Conservation (phyloP, 2,888 invertebrate species). For the Nomada ferruginata region DNA sequence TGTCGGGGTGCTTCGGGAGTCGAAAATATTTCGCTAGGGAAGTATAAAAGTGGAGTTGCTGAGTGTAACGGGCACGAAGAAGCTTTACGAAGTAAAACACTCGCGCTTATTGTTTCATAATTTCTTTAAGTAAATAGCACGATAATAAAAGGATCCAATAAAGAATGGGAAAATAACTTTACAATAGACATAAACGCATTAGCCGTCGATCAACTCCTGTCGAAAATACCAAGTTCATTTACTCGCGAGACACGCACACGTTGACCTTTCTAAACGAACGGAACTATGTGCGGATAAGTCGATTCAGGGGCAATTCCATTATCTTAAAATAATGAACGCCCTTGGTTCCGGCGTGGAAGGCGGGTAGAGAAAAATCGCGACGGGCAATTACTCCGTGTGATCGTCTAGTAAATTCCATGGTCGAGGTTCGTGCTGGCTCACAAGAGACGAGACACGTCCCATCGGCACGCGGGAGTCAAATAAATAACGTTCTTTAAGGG, state of each 20-base stretch:
- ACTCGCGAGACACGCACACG: no score
- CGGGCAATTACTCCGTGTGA: constrained; percentile 14
- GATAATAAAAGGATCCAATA: background rate
- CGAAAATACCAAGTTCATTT: no score
- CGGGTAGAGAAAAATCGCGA: background rate
- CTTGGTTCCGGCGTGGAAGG: background rate
- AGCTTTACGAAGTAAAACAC: background rate
- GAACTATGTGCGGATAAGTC: background rate
- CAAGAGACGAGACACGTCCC: constrained; percentile 8
- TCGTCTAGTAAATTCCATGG: constrained; percentile 31
- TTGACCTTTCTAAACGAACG: no score
- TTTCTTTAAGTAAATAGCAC: no score
- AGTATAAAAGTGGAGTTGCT: background rate
- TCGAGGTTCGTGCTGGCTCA: background rate
- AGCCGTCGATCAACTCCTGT: no score
- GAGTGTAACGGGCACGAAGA: background rate
- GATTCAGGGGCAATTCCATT: background rate
- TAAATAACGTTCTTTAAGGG: constrained; percentile 52
- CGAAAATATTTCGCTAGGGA: background rate
- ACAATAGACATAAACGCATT: background rate
- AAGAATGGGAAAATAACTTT: background rate
- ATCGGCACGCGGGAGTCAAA: constrained; percentile 27
- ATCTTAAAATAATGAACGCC: background rate
- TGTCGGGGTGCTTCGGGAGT: background rate
- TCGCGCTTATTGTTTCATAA: no score